Percentiles rank a stretch among this genome's conserved stretches.
phyloP scores from a whole-genome alignment of 2,113 vertebrate genomes.

The Sphaerodactylus townsendi region DNA sequence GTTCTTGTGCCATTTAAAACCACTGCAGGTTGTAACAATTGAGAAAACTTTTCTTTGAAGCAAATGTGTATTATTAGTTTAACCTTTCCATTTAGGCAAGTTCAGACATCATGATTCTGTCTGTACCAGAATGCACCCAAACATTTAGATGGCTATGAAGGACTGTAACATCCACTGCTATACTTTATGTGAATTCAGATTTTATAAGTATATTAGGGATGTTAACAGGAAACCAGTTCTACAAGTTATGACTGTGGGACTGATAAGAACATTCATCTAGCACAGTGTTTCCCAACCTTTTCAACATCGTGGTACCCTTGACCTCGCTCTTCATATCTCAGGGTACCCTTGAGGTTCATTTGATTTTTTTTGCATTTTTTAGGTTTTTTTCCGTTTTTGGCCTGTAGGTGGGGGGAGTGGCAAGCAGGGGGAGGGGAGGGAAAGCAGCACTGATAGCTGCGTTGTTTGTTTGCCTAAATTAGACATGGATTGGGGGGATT shows the following conservation, averaged over 20 bases:
- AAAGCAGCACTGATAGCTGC: too few relatives aligned
- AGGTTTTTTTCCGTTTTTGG: too few relatives aligned
- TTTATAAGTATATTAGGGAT: not conserved
- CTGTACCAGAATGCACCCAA: not conserved
- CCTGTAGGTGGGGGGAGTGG: too few relatives aligned
- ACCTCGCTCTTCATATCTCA: too few relatives aligned
- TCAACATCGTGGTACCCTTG: too few relatives aligned
- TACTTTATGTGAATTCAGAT: not conserved
- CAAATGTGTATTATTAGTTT: not conserved
- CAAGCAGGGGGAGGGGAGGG: too few relatives aligned
- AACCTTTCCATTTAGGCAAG: not conserved
- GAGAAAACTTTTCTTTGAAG: not conserved
- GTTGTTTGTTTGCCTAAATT: too few relatives aligned
- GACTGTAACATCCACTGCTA: not conserved
- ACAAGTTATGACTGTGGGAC: not conserved
- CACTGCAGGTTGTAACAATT: not conserved
- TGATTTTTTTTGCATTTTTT: too few relatives aligned
- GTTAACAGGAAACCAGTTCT: not conserved
- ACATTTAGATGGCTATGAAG: not conserved
- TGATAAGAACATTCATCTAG: not conserved
- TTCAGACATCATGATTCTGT: not conserved
- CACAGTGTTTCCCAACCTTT: too few relatives aligned
- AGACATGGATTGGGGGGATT: too few relatives aligned
- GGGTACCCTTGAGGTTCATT: too few relatives aligned
- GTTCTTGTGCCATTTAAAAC: not conserved